Conservation (phyloP, 1,140 invertebrate genomes). For the Cepaea nemoralis region DNA sequence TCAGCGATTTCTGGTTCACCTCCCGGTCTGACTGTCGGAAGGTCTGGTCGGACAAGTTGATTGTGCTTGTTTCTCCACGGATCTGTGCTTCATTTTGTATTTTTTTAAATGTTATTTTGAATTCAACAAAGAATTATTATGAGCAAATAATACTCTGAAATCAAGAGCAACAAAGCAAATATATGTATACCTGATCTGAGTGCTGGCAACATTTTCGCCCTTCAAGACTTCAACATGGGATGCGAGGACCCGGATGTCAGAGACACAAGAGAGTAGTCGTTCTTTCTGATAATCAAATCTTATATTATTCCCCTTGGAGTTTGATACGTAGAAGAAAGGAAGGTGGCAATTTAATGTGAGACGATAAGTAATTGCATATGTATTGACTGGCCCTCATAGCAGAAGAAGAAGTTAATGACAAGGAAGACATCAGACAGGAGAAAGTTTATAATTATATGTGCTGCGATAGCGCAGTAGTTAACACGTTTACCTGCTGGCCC, state of each 20-base stretch:
- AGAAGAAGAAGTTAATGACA: no score
- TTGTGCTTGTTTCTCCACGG: background rate
- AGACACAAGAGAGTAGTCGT: background rate
- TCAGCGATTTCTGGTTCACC: background rate
- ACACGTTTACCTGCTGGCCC: no score
- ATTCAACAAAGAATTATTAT: background rate
- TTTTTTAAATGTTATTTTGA: background rate
- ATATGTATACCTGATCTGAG: background rate
- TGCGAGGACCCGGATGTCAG: background rate
- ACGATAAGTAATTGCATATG: no score
- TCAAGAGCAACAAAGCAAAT: background rate
- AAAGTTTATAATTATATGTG: no score
- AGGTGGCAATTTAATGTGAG: no score
- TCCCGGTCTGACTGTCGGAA: background rate
- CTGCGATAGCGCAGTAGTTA: no score
- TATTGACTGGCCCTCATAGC: no score
- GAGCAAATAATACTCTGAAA: background rate
- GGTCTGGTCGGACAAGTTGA: background rate
- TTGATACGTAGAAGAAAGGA: no score
- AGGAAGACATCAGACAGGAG: no score
- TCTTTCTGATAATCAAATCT: background rate
- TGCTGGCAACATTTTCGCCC: constrained; percentile 8
- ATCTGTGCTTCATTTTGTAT: background rate
- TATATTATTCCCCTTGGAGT: no score
- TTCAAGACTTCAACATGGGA: constrained; percentile 7